A percentile compares a stretch with the other conserved stretches of the same genome.
These are phyloP conservation scores for Neosilurus hyrtlii DNA, from an alignment of 2,797 vertebrate species.

Conservation along the genomic window DNA sequence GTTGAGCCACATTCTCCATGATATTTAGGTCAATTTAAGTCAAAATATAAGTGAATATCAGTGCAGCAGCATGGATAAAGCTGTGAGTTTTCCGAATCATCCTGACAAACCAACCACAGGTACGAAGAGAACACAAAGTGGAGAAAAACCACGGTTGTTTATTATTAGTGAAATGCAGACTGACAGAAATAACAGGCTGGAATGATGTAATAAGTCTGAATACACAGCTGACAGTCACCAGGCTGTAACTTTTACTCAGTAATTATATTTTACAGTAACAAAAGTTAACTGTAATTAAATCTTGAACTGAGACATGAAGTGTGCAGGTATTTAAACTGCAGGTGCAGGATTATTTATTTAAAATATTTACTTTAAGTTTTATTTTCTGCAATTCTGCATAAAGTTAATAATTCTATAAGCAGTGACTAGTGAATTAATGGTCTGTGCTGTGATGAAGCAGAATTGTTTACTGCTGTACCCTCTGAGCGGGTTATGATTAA, in stretches of 20 bases:
- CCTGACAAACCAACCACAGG: constrained; percentile 62
- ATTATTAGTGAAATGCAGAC: neutral
- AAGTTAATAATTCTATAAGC: neutral
- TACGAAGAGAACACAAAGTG: constrained; percentile 42
- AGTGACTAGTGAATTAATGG: neutral
- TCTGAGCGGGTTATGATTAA: neutral
- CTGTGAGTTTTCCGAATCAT: constrained; percentile 65
- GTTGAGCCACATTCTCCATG: neutral
- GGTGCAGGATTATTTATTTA: too few relatives aligned
- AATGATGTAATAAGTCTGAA: neutral
- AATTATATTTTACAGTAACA: too few relatives aligned
- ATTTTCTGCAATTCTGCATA: neutral
- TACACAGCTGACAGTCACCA: neutral
- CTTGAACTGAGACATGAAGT: neutral
- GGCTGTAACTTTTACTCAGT: too few relatives aligned
- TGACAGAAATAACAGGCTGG: neutral
- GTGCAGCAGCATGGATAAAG: constrained; percentile 64
- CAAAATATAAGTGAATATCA: neutral
- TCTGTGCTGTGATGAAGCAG: neutral
- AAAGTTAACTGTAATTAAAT: neutral
- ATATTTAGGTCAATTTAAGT: neutral
- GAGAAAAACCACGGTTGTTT: neutral
- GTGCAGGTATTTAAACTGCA: neutral
- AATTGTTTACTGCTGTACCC: neutral
- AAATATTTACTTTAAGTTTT: accelerated